Evolutionary conservation across 2,888 invertebrate species (phyloP), one percentile per base, ranked within the genome.

Genomic region (Yponomeuta malinellus): DNA sequence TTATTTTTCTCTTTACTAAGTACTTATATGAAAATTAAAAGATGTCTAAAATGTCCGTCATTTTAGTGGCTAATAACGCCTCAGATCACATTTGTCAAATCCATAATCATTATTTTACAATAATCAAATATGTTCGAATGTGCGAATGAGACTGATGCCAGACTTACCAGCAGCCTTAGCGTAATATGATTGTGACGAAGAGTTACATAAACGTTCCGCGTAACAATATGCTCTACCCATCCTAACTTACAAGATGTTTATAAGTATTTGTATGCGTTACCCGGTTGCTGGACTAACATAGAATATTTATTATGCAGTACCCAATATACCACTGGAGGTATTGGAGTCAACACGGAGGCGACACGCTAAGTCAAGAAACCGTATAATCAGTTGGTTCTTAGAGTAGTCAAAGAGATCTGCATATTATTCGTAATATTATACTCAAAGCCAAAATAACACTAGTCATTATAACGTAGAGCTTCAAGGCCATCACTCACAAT

Each of bases 321-420:
- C 92, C 89, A 93, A 93, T 92, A 93, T 93, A 82, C 92, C 93
- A 78, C 90, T 92, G 92, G 92, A 92, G 90, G 85, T 92, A 85
- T 89, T 92, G 90, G 92, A 93, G 92, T 92, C 92, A 73, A 89
- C 92, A 81, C 84, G 92, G 87, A 90, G 92, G 84, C 85, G 90
- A 84, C 92, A 92, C 82, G 90, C 88, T 82, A 93, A 92, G 83
- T 92, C 92, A 87, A 92, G 93, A 86, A 91, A 92, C 86, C 90
- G 92, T 84, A 92, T 93, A 77, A 92, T 93, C 88, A 93, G 93
- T 92, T 93, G 93, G 93, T 91, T 93, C 79, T 88, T 92, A 88
- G 92, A 93, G 85, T 93, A 73, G 72, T 63, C 48, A 31, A 29
- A 70, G 84, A 88, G n/a, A 67, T 37, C 68, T 67, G 43, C 67